Conservation (phyloP, 1,140 invertebrate genomes). For the Aphelenchoides besseyi region DNA sequence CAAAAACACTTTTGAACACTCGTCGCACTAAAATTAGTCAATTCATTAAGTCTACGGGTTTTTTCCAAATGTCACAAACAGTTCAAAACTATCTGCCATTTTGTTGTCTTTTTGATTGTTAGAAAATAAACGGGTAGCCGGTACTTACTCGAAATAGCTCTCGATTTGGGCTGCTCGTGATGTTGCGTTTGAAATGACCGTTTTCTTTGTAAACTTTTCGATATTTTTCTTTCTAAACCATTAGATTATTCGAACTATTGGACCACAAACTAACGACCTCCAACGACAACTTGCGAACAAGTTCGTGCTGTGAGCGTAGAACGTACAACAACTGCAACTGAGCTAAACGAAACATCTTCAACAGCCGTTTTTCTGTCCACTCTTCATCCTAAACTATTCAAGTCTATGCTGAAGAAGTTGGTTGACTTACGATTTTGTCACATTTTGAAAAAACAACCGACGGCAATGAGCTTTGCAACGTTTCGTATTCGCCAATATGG, state of each 20-base stretch:
- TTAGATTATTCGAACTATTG: no score
- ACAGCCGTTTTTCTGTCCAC: constrained; percentile 10
- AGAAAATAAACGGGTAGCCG: neutral
- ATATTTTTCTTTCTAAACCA: constrained; percentile 18
- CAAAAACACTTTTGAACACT: constrained; percentile 31
- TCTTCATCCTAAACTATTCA: constrained; percentile 5
- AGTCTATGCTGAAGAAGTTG: neutral
- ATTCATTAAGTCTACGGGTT: neutral
- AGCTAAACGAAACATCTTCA: constrained; percentile 32
- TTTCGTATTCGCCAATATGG: constrained; percentile 30
- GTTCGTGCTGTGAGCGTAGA: constrained; percentile 26
- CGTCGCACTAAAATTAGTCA: constrained; percentile 29
- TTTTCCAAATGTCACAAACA: neutral
- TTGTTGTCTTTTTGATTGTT: no score
- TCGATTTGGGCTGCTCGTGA: neutral
- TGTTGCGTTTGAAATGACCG: neutral
- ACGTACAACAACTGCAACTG: constrained; percentile 31
- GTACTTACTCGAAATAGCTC: constrained; percentile 26
- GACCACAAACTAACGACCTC: no score
- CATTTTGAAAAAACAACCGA: constrained; percentile 31
- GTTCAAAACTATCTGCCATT: neutral
- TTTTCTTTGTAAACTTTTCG: constrained; percentile 23
- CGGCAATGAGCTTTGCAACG: constrained; percentile 26
- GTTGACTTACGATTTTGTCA: constrained; percentile 24
- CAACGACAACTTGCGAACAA: constrained; percentile 23